These are phyloP conservation scores for Danio albolineatus DNA, from an alignment of 2,797 vertebrate genomes.

Conservation along the genomic window DNA sequence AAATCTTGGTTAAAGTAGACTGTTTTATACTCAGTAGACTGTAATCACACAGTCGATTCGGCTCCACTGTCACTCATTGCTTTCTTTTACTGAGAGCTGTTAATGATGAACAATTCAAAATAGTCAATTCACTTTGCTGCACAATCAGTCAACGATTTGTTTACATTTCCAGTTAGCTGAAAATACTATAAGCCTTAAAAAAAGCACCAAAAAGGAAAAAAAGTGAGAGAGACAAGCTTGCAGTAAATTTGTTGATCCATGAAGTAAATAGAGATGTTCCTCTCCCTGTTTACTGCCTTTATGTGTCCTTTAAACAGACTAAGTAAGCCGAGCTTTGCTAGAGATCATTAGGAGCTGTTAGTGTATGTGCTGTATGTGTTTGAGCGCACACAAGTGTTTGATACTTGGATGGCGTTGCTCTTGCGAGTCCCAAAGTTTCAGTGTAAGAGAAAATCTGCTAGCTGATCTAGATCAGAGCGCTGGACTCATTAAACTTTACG, in stretches of 20 bases:
- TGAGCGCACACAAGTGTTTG: slow-evolving; percentile 39
- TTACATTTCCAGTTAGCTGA: slow-evolving; percentile 2
- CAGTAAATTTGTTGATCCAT: slow-evolving; percentile 1
- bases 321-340: slow-evolving; percentile 18
- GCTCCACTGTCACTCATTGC: not conserved
- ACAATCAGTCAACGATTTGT: not conserved
- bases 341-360: slow-evolving; percentile 36
- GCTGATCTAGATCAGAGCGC: slow-evolving; percentile 10
- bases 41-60: not conserved
- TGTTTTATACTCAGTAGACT: not conserved
- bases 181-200: slow-evolving; percentile 14
- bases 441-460: not conserved
- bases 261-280: slow-evolving; percentile 3
- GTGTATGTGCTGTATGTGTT: slow-evolving; percentile 3
- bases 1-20: not conserved
- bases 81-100: slow-evolving; percentile 18
- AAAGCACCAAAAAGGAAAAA: not conserved
- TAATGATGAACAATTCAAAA: slow-evolving; percentile 10
- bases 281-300: not conserved
- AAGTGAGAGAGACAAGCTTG: not conserved
- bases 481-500: slow-evolving; percentile 37
- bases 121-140: slow-evolving; percentile 8
- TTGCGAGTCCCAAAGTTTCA: slow-evolving; percentile 28
- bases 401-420: slow-evolving; percentile 20
- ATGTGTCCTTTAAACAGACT: slow-evolving; percentile 2